Evolutionary conservation across 1,140 invertebrate species (phyloP), one percentile per base, ranked within the genome.

Genomic region (Potamilus streckersoni): DNA sequence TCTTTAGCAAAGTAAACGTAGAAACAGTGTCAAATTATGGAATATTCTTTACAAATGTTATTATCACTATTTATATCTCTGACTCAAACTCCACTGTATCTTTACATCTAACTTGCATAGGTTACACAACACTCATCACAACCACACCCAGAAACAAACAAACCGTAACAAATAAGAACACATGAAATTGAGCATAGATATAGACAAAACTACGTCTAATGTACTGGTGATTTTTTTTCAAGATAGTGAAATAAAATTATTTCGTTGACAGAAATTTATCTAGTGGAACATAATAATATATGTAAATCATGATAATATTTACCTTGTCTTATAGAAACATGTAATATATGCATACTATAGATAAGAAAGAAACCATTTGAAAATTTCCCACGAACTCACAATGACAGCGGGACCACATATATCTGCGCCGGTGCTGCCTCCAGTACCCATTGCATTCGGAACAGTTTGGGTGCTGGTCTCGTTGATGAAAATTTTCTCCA

Each of bases 351-450:
- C 8, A 71, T 17, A 60, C 23, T 23, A 61, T 59, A 17, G 12
- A 20, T 16, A 20, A 57, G 49, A 56, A n/a, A 23, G 20, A n/a
- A 60, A 71, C 2, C 0, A 71, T 16, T 8, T 11, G 19, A 12
- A 20, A n/a, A 17, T 49, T 64, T 8, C 20, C 55, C 49, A 16
- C 16, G n/a, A 69, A 56, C 90, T 91, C 89, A 94, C 94, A 84
- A 96, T 85, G 63, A 99, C 93, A n/a, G 97, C 97, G 94, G 97
- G 96, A 79, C 97, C 97, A 90, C 98, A 97, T 0, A 98, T 86
- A 92, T 99, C 97, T 2, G 96, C 97, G 8, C 95, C 94, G 62
- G 93, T 92, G 90, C 96, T 97, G 1, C 96, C 97, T 31, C 97
- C 97, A 19, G 97, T 97, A 0, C 96, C 92, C 20, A 95, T 95